Percentiles rank a stretch among this genome's conserved stretches.
These are phyloP conservation scores for Leptinotarsa undecemlineata DNA, from an alignment of 1,140 invertebrate genomes.

Conservation along the genomic window DNA sequence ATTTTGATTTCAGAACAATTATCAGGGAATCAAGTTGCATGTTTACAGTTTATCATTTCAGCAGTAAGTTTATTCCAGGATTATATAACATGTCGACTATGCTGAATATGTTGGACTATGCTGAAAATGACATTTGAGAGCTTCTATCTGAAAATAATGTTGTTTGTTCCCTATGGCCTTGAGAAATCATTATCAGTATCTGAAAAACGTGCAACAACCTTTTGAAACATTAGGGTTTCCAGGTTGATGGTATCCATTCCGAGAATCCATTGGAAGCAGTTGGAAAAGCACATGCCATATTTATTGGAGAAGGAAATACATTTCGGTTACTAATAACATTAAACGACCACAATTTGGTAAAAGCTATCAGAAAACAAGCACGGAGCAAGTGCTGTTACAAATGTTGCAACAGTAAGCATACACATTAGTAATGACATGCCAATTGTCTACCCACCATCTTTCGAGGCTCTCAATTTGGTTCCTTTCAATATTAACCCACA, in stretches of 20 bases:
- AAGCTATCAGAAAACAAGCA: slow-evolving; percentile 66
- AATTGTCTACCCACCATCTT: slow-evolving; percentile 75
- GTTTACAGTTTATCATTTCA: not conserved
- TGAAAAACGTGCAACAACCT: slow-evolving; percentile 63
- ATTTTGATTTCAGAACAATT: no score
- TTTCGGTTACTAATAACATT: slow-evolving; percentile 73
- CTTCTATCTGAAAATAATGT: slow-evolving; percentile 67
- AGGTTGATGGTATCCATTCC: slow-evolving; percentile 68
- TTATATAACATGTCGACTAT: slow-evolving; percentile 38
- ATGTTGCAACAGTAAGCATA: slow-evolving; percentile 78
- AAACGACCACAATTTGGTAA: slow-evolving; percentile 70
- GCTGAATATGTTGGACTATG: slow-evolving; percentile 71
- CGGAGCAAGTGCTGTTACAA: slow-evolving; percentile 76
- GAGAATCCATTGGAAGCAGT: slow-evolving; percentile 63
- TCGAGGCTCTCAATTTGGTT: slow-evolving; percentile 73
- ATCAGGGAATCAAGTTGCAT: not conserved
- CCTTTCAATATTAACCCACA: slow-evolving; percentile 88
- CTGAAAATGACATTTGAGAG: slow-evolving; percentile 64
- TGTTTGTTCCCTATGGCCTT: slow-evolving; percentile 82
- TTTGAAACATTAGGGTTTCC: slow-evolving; percentile 68
- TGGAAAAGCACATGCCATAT: slow-evolving; percentile 69
- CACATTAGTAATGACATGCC: slow-evolving; percentile 87
- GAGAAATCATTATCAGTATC: slow-evolving; percentile 69
- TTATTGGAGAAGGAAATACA: slow-evolving; percentile 82
- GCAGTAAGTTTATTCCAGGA: not conserved